A percentile compares a stretch with the other conserved stretches of the same genome.
phyloP scores from a whole-genome alignment of 53 echinoderm and acorn worm genomes.

The Paracentrotus lividus region DNA sequence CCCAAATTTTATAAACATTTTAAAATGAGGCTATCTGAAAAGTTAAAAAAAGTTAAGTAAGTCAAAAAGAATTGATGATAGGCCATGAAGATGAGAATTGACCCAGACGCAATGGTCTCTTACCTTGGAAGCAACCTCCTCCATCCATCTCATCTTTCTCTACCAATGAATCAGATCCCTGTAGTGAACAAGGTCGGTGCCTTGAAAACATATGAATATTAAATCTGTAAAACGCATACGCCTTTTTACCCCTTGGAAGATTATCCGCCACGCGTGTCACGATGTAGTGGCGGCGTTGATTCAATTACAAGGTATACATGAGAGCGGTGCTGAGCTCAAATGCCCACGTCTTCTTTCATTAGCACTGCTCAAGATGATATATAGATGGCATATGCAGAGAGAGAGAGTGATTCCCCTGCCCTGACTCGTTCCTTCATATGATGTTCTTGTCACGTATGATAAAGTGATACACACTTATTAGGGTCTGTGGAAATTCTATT shows the following conservation, averaged over 20 bases:
- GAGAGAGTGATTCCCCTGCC: not conserved
- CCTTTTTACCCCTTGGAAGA: conserved; percentile 62
- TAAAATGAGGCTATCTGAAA: not conserved
- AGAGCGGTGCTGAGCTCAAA: conserved; percentile 40
- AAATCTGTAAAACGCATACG: conserved; percentile 63
- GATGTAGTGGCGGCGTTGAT: conserved; percentile 55
- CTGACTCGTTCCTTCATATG: not conserved
- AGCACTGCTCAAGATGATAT: not conserved
- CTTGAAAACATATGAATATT: conserved; percentile 68
- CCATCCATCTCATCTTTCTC: conserved; percentile 19
- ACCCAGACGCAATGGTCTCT: not conserved
- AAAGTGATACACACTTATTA: conserved; percentile 58
- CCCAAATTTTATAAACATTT: not conserved
- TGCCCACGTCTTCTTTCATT: conserved; percentile 65
- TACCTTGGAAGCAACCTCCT: conserved; percentile 3
- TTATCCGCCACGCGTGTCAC: conserved; percentile 50
- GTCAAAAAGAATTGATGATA: not conserved
- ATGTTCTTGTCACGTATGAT: conserved; percentile 61
- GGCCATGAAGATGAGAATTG: not conserved
- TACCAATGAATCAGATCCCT: conserved; percentile 24
- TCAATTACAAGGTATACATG: conserved; percentile 66
- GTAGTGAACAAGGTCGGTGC: conserved; percentile 53
- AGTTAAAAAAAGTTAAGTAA: not conserved
- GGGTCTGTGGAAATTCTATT: conserved; percentile 58
- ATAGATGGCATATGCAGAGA: conserved; percentile 51